These are phyloP conservation scores for Caloenas nicobarica DNA, from an alignment of 2,113 vertebrate genomes.

Conservation along the genomic window DNA sequence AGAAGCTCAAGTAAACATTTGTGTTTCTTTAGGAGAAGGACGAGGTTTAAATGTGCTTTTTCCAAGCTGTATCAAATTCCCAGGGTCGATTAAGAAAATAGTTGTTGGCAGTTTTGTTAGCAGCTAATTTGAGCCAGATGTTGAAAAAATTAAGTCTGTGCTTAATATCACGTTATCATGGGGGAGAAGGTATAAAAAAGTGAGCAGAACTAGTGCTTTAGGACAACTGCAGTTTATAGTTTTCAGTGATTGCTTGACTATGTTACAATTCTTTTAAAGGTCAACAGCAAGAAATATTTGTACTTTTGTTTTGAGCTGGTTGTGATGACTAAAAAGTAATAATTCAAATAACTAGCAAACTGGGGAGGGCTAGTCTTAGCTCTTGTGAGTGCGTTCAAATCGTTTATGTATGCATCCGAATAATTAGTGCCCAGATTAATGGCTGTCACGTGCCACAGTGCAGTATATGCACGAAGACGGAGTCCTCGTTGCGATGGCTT, in stretches of 20 bases:
- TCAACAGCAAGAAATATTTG: not conserved
- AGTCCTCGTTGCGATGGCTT: not conserved
- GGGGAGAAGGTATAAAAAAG: conserved; percentile 31
- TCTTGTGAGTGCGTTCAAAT: not conserved
- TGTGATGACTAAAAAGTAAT: not conserved
- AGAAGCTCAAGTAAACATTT: conserved; percentile 69
- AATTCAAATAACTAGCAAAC: not conserved
- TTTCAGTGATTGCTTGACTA: not conserved
- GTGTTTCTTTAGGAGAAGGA: conserved; percentile 57
- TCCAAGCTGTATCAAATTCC: conserved; percentile 60
- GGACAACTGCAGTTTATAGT: conserved; percentile 26
- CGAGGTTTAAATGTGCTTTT: conserved; percentile 59
- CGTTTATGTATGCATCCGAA: not conserved
- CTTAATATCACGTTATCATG: conserved; percentile 46
- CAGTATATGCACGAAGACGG: not conserved
- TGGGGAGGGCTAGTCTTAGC: not conserved
- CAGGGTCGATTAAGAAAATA: conserved; percentile 67
- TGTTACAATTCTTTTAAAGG: not conserved
- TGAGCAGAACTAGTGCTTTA: not conserved
- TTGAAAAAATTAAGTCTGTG: conserved; percentile 54
- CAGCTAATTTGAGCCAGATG: conserved; percentile 58
- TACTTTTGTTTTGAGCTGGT: conserved; percentile 19
- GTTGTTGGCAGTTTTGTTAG: conserved; percentile 68
- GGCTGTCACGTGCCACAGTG: not conserved
- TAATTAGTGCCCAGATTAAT: not conserved